Conservation (phyloP, 2,797 vertebrate genomes). For the Galagoides demidoff region DNA sequence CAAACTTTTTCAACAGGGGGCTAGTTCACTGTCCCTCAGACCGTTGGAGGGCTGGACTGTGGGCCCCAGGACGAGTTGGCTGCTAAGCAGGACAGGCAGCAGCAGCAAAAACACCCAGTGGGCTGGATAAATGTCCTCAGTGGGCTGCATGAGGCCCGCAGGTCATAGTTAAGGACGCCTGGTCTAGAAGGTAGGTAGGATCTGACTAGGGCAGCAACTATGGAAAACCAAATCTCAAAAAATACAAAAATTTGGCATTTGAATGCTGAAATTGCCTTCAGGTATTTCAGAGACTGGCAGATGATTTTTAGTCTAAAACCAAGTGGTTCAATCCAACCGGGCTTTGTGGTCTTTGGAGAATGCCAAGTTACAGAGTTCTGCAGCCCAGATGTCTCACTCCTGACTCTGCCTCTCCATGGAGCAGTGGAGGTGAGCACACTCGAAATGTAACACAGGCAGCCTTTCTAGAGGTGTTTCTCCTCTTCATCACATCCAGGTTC, state of each 20-base stretch:
- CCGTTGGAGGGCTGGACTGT: too few relatives aligned
- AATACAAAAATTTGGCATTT: neutral
- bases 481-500: neutral
- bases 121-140: too few relatives aligned
- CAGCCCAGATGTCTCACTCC: constrained; percentile 56
- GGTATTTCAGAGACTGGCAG: constrained; percentile 12
- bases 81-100: too few relatives aligned
- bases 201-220: neutral
- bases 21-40: too few relatives aligned
- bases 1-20: too few relatives aligned
- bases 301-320: constrained; percentile 7
- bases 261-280: neutral
- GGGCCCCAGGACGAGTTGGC: too few relatives aligned
- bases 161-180: too few relatives aligned
- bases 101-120: too few relatives aligned
- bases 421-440: neutral
- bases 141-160: too few relatives aligned
- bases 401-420: neutral
- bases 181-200: neutral
- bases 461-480: constrained; percentile 3
- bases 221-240: neutral
- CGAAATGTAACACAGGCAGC: neutral
- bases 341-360: neutral
- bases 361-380: neutral
- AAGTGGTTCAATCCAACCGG: constrained; percentile 1